Evolutionary conservation across 2,888 invertebrate species (phyloP), one percentile per base, ranked within the genome.

Genomic region (Hydraecia micacea): DNA sequence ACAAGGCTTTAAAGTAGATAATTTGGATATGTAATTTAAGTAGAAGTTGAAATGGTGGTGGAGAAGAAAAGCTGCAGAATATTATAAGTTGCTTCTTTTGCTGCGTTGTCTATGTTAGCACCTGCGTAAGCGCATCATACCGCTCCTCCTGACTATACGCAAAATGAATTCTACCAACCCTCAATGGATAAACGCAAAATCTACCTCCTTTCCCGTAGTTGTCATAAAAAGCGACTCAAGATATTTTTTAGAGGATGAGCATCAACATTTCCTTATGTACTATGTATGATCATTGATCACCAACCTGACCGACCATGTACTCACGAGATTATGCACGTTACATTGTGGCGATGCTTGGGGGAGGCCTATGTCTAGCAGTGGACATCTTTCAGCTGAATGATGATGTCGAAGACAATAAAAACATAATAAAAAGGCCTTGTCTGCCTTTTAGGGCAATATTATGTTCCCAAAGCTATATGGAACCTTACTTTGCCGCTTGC

Each of bases 11-110:
- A 52, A 65, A 65, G 32, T 76, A 78, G 25, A 36, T 36, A 36
- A 55, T 11, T 55, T 46, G 15, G 32, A 63, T 32, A 77, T 13
- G 21, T 36, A 42, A 28, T 11, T 52, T 49, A 39, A 36, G 18
- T 73, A 80, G 55, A 79, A 25, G 18, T 75, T 15, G 1, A 75
- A 21, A 42, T 60, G 83, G 77, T 80, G 83, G 36, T 55, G 79
- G 79, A 42, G 25, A 76, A 49, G 58, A 49, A 80, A 21, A 36
- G 2, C 28, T 21, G 5, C 28, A 42, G 4, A 18, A 28, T 36
- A 1, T 28, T 25, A 9, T 46, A 63, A 18, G 15, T 28, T 18
- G 36, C 63, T 81, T 81, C 5, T 55, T 55, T 55, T 63, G 28
- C 36, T 46, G 25, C 46, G 36, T 18, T 32, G 25, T 5, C 32